Percentiles rank a stretch among this genome's conserved stretches.
These are phyloP conservation scores for Dryocosmus kuriphilus DNA, from an alignment of 2,888 invertebrate species.

Conservation along the genomic window DNA sequence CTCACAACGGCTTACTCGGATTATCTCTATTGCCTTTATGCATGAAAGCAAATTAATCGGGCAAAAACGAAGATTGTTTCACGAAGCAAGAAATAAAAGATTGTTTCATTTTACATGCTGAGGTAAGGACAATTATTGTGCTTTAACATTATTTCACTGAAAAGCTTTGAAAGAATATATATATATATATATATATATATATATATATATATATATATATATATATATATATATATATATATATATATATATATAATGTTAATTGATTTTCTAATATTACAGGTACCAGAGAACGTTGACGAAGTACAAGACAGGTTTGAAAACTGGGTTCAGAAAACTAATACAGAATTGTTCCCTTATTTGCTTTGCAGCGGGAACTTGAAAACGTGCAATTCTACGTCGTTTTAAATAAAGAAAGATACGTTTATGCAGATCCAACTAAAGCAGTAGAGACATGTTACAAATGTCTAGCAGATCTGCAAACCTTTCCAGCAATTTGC, in stretches of 20 bases:
- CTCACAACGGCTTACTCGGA: not conserved
- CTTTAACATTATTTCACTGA: too few species aligned
- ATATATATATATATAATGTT: too few species aligned
- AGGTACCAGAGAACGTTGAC: not conserved
- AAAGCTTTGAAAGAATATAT: too few species aligned
- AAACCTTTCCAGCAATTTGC: not conserved
- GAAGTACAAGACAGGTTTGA: not conserved
- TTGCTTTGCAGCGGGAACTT: conserved; percentile 12
- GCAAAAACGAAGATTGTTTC: too few species aligned
- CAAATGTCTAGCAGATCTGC: conserved; percentile 10
- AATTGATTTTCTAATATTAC: too few species aligned
- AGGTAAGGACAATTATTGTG: not conserved
- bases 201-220: too few species aligned
- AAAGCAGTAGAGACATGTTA: conserved; percentile 15
- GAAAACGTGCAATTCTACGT: conserved; percentile 7
- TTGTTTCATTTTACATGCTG: not conserved
- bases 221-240: too few species aligned
- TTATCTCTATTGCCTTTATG: too few species aligned
- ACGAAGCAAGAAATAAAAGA: too few species aligned
- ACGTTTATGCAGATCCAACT: not conserved
- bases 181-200: too few species aligned
- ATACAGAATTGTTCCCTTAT: conserved; percentile 2
- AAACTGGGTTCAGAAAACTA: not conserved
- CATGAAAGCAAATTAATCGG: too few species aligned
- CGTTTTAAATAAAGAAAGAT: not conserved